Evolutionary conservation across 2,797 vertebrate genomes (phyloP).

Genomic region (Cuniculus paca): DNA sequence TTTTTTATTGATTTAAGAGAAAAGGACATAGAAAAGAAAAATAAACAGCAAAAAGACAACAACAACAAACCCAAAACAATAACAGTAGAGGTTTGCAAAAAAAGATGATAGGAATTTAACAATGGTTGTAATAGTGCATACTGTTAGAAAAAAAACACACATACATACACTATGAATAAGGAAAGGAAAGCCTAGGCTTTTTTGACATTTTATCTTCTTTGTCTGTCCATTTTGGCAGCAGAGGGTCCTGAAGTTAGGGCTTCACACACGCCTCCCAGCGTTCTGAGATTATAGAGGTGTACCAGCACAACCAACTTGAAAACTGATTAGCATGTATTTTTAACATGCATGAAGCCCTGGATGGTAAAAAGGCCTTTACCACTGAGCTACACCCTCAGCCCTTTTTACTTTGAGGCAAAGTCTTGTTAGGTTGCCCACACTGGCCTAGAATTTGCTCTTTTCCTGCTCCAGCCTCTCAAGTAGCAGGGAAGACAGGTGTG

Average conservation of each 20-base stretch:
- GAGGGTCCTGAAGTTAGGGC: neutral
- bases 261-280: neutral
- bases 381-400: neutral
- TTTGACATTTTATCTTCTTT: neutral
- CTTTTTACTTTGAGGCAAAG: neutral
- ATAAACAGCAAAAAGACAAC: no score
- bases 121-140: no score
- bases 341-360: neutral
- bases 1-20: no score
- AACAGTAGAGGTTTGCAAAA: no score
- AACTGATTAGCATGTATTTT: neutral
- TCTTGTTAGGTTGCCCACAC: neutral
- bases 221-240: neutral
- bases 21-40: no score
- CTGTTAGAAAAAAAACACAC: no score
- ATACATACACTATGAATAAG: neutral
- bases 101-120: no score
- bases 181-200: constrained; percentile 28
- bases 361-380: neutral
- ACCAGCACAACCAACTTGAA: neutral
- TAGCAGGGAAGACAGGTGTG: neutral
- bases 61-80: no score
- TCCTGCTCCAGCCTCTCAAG: neutral
- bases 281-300: neutral
- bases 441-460: neutral